Evolutionary conservation across 2,888 invertebrate genomes (phyloP).

Genomic region (Globia sparganii): DNA sequence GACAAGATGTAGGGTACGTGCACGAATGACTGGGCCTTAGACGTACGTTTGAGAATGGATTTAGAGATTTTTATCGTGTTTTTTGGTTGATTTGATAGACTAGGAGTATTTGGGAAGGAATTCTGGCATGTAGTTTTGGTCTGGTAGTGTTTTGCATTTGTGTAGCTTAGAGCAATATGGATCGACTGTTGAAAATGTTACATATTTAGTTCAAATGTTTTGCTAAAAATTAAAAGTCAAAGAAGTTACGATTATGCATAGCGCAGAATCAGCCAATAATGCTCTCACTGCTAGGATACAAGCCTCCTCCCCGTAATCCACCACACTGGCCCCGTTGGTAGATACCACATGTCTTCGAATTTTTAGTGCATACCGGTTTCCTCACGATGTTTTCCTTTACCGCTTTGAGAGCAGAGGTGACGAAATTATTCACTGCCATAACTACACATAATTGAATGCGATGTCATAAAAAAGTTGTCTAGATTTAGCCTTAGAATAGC

Average conservation of each 20-base stretch:
- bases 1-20: slow-evolving; percentile 52
- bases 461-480: neutral
- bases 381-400: neutral
- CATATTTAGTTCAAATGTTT: neutral
- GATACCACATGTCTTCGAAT: neutral
- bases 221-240: neutral
- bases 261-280: neutral
- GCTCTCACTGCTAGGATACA: neutral
- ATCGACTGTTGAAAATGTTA: neutral
- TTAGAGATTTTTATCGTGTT: slow-evolving; percentile 32
- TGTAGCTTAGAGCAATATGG: neutral
- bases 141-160: neutral
- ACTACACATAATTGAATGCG: neutral
- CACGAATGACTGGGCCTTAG: slow-evolving; percentile 41
- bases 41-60: slow-evolving; percentile 49
- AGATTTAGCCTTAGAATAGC: neutral
- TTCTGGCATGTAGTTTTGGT: neutral
- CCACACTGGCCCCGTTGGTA: neutral
- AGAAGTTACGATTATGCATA: neutral
- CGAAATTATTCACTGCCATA: neutral
- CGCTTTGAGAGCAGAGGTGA: neutral
- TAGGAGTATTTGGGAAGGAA: slow-evolving; percentile 13
- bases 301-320: neutral
- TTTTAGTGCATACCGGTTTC: neutral
- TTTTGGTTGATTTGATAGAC: slow-evolving; percentile 52